Conservation (phyloP, 2,113 vertebrate genomes). For the Platichthys stellatus region DNA sequence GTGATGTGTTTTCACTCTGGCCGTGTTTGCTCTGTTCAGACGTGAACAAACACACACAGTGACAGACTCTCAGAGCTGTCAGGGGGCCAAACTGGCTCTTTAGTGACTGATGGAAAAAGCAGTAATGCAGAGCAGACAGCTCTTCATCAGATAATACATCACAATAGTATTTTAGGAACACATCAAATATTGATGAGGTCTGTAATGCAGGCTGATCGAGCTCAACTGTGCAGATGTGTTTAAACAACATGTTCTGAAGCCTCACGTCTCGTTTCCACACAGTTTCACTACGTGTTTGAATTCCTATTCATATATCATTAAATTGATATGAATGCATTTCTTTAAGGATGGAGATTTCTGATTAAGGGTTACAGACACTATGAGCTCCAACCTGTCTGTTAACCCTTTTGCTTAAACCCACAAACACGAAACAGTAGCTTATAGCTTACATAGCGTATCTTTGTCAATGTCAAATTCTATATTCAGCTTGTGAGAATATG, state of each 20-base stretch:
- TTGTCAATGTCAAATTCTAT: neutral
- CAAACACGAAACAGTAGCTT: neutral
- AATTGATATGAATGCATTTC: no score
- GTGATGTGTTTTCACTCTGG: conserved; percentile 21
- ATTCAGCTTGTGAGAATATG: neutral
- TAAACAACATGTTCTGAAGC: conserved; percentile 27
- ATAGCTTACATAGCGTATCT: no score
- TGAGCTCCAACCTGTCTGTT: neutral
- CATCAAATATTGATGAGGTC: conserved; percentile 49
- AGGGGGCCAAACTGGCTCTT: conserved; percentile 36
- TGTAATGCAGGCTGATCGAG: conserved; percentile 25
- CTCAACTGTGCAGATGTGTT: conserved; percentile 2
- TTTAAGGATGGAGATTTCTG: no score
- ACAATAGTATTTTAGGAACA: conserved; percentile 41
- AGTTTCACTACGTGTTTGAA: neutral
- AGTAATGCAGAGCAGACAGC: conserved; percentile 36
- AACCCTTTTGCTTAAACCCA: neutral
- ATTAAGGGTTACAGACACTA: no score
- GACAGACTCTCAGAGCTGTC: conserved; percentile 2
- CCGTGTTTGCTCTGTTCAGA: conserved; percentile 26
- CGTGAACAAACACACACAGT: conserved; percentile 47
- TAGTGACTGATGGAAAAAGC: conserved; percentile 44
- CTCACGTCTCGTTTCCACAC: neutral
- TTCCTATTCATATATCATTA: no score
- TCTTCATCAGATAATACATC: conserved; percentile 19